Base-by-base conservation (phyloP, 2,797 vertebrate genomes). In the Chelon auratus region DNA sequence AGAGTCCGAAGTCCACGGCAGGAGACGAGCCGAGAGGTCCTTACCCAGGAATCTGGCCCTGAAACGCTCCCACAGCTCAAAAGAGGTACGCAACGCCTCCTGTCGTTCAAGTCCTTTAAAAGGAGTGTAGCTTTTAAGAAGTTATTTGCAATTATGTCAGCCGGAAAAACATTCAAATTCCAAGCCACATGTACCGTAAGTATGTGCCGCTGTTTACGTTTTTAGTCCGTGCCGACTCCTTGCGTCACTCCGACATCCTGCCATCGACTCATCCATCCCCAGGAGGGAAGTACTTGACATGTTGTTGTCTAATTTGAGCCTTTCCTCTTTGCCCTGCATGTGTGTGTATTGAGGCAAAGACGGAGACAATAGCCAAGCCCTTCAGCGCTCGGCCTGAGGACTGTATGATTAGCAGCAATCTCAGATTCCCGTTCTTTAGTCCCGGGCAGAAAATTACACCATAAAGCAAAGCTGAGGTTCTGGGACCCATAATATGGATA, bases 21-120 rank as follows among this genome's bases (percentile, higher is more conserved):
- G 90, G 54, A 93, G 93, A 6, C 94, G 93, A 83, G 97, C 97
- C 3, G 95, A 97, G 92, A 93, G 95, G 61, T 96, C 97, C 62
- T 91, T 98, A 77, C 97, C 97, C 55, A 95, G 96, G 84, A 98
- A 97, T 87, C 94, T 98, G 80, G 91, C 92, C 74, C 94, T 97
- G 87, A 97, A 95, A 83, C 93, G 88, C 2, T 75, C 91, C 77
- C 76, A 80, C 20, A 84, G 88, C 87, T 93, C 93, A 61, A 84
- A 93, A 92, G 95, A 97, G 96, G 97, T 98, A 94, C 2, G 22
- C n/a, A 18, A 39, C 10, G 12, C 2, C 24, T 39, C 20, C 4
- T 15, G 4, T n/a, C 45, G 12, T 5, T 20, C 14, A 60, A 48
- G 24, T 26, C 24, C 24, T 26, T 26, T 26, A 26, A 26, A 22